Percentiles rank a stretch among this genome's conserved stretches.
Evolutionary conservation across 2,888 invertebrate genomes (phyloP).

Genomic region (Timandra comae): DNA sequence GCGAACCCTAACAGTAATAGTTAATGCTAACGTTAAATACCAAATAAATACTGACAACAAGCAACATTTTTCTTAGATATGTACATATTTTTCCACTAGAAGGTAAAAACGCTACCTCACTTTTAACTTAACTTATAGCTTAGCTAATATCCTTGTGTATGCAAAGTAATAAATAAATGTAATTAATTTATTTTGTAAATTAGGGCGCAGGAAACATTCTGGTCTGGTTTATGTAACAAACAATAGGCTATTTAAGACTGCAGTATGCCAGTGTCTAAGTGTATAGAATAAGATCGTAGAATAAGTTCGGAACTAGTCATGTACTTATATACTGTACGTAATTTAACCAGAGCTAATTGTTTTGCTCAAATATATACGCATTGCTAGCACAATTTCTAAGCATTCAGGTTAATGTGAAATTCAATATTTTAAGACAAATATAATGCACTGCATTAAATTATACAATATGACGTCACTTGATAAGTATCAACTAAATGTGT

Average conservation of each 20-base stretch:
- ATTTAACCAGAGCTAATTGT: conserved; percentile 49
- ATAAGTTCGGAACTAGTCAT: conserved; percentile 71
- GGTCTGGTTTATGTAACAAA: conserved; percentile 10
- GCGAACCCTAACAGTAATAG: conserved; percentile 29
- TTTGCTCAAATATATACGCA: conserved; percentile 48
- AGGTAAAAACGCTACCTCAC: conserved; percentile 76
- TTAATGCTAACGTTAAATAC: conserved; percentile 35
- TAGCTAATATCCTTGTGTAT: conserved; percentile 52
- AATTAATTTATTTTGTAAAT: conserved; percentile 21
- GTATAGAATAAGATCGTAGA: conserved; percentile 48
- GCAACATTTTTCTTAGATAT: conserved; percentile 59
- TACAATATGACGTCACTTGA: no score
- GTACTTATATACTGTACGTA: conserved; percentile 36
- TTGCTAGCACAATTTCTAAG: conserved; percentile 13
- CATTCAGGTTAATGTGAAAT: neutral
- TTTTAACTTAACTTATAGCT: conserved; percentile 69
- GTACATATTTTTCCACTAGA: conserved; percentile 73
- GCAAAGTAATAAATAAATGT: conserved; percentile 13
- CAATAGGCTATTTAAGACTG: conserved; percentile 46
- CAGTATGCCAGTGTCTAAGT: conserved; percentile 66
- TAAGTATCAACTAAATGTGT: conserved; percentile 1
- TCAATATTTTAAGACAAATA: no score
- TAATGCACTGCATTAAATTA: no score
- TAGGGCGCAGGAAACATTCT: conserved; percentile 11
- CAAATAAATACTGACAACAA: conserved; percentile 52